Percentiles rank a stretch among this genome's conserved stretches.
Conservation (phyloP, 2,113 vertebrate species). For the human (Homo sapiens) region DNA sequence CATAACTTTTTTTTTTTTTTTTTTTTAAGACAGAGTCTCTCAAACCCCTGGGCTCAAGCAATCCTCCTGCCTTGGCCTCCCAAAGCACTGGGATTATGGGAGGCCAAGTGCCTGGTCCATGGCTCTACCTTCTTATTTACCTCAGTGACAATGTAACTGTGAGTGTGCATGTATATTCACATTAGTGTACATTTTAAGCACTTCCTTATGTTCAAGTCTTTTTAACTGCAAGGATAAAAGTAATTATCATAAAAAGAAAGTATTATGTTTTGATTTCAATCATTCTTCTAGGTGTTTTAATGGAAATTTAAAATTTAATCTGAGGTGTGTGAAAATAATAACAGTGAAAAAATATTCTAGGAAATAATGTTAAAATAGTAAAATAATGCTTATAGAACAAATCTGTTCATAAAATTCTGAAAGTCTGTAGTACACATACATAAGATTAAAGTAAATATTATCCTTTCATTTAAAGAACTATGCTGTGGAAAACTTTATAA, state of each 20-base stretch:
- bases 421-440: neutral
- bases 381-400: neutral
- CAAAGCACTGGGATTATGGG: neutral
- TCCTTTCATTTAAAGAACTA: conserved; percentile 34
- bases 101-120: too few species aligned
- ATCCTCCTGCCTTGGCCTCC: neutral
- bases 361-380: conserved; percentile 33
- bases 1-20: neutral
- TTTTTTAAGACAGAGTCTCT: neutral
- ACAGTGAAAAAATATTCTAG: conserved; percentile 19
- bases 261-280: neutral
- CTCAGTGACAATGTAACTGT: neutral
- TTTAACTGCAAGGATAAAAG: neutral
- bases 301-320: conserved; percentile 9
- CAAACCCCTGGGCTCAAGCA: neutral
- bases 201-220: neutral
- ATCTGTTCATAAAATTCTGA: neutral
- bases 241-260: neutral
- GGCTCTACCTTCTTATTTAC: neutral
- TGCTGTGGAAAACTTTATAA: neutral
- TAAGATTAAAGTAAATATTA: neutral
- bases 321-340: neutral
- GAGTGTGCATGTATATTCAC: neutral
- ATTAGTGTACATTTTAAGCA: neutral
- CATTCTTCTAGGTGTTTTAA: neutral